Conservation (phyloP, 2,888 invertebrate species). For the Aricia artaxerxes region DNA sequence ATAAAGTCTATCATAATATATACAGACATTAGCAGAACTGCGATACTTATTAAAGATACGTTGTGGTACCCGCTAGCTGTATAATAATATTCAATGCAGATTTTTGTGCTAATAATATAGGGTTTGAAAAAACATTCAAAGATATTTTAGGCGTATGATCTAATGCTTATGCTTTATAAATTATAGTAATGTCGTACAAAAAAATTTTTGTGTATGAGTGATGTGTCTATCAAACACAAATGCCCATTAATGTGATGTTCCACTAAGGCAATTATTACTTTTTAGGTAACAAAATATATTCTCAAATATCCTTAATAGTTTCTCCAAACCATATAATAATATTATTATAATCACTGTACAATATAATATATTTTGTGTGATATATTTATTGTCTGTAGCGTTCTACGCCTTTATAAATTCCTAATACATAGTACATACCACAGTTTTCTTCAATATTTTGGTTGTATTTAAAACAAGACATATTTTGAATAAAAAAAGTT, state of each 20-base stretch:
- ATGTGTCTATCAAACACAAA: neutral
- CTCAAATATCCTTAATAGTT: too few relatives aligned
- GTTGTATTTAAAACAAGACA: neutral
- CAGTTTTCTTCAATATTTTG: neutral
- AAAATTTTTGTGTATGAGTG: neutral
- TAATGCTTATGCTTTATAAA: neutral
- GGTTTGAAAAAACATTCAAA: neutral
- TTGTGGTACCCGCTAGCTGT: neutral
- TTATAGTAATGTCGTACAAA: too few relatives aligned
- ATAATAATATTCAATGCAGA: neutral
- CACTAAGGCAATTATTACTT: too few relatives aligned
- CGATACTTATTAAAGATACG: neutral
- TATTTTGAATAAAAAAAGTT: neutral
- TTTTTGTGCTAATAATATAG: too few relatives aligned
- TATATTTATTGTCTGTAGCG: slow-evolving; percentile 33
- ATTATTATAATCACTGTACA: slow-evolving; percentile 37
- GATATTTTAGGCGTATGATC: neutral
- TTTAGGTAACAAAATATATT: too few relatives aligned
- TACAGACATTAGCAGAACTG: slow-evolving; percentile 19
- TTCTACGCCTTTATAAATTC: neutral
- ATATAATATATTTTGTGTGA: slow-evolving; percentile 40
- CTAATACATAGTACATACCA: neutral
- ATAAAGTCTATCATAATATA: slow-evolving; percentile 34
- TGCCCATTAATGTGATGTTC: neutral
- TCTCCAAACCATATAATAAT: neutral